Evolutionary conservation across 1,140 invertebrate species (phyloP), one percentile per base, ranked within the genome.

Genomic region (Dryas iulia): DNA sequence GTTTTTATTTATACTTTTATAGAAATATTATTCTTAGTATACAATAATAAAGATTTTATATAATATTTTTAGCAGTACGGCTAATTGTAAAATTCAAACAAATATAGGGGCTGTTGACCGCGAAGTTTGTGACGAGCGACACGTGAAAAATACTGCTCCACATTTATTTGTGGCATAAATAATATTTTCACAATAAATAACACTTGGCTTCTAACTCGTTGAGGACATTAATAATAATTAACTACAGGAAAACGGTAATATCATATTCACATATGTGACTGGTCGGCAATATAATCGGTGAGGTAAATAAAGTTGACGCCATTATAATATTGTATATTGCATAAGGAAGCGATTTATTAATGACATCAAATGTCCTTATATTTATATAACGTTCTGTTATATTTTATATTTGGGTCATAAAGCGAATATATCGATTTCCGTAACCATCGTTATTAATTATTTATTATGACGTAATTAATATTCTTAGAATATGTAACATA

Each of bases 81-180:
- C 39, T 14, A n/a, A 56, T 64, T 53, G 6, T 31, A 30, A 57
- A 57, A 68, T 56, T 39, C 14, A 53, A 53, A 64, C 12, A 68
- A 71, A 74, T 21, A 47, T 65, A 60, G 59, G 56, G 57, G 64
- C 56, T 66, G 71, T 64, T 71, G 69, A 74, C 69, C 70, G 67
- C 64, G 60, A 39, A 47, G 59, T 64, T 56, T 23, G 26, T 53
- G 63, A 30, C 18, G 69, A 69, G 64, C 60, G 75, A 74, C 75
- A 68, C 60, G 69, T 71, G 68, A 77, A 77, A 77, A 77, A 77
- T 75, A 71, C 53, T 28, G 54, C 54, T 69, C 64, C 60, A 68
- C 68, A 77, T 72, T 67, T 70, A 71, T 73, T 62, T 68, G 67
- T 63, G 31, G 65, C 61, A 66, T 74, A 72, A 74, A 77, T 77